A percentile compares a stretch with the other conserved stretches of the same genome.
Conservation (phyloP, 2,113 vertebrate species). For the Anser brachyrhynchus region DNA sequence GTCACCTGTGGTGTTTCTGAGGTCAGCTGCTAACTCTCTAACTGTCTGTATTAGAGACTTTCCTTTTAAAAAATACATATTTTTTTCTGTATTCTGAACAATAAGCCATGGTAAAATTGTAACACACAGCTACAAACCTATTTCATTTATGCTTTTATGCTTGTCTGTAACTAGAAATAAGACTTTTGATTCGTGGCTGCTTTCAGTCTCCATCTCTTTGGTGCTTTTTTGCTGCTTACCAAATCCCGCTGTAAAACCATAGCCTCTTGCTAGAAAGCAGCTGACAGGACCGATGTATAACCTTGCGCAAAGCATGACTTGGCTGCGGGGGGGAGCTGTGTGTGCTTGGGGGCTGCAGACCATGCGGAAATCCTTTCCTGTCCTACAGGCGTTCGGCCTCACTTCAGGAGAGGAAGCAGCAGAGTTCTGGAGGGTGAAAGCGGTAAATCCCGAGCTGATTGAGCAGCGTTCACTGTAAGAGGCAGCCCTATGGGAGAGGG, state of each 20-base stretch:
- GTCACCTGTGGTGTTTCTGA: neutral
- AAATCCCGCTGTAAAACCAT: neutral
- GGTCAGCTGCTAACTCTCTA: no score
- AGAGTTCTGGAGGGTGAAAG: no score
- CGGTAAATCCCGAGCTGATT: no score
- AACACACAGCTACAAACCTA: neutral
- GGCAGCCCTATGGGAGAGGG: no score
- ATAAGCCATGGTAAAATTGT: neutral
- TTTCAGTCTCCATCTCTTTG: neutral
- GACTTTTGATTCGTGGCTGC: neutral
- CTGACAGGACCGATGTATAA: neutral
- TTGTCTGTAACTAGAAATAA: neutral
- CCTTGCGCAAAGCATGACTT: neutral
- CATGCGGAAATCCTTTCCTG: no score
- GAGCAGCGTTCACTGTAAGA: no score
- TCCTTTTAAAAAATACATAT: no score
- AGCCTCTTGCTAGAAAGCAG: neutral
- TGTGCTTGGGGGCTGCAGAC: no score
- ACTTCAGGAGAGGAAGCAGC: no score
- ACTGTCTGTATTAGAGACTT: neutral
- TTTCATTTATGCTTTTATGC: neutral
- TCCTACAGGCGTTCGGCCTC: no score
- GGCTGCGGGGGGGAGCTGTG: no score
- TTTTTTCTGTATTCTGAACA: neutral
- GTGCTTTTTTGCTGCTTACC: neutral